A percentile compares a stretch with the other conserved stretches of the same genome.
phyloP scores from a whole-genome alignment of 2,888 invertebrate species.

The Notodromas monacha region DNA sequence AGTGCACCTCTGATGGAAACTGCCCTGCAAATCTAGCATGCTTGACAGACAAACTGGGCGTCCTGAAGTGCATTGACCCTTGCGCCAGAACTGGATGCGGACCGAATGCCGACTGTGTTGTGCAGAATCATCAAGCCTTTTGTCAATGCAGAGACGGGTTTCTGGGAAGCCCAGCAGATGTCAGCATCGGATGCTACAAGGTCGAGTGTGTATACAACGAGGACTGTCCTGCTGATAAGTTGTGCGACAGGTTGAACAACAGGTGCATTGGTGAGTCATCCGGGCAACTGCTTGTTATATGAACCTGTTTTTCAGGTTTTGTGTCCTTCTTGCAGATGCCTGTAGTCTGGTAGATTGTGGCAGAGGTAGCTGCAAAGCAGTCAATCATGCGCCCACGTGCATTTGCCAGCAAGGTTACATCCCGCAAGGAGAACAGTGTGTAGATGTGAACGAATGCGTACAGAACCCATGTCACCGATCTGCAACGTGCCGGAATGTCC shows the following conservation, averaged over 20 bases:
- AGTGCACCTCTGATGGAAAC: conserved; percentile 35
- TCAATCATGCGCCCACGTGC: conserved; percentile 35
- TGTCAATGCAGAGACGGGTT: conserved; percentile 43
- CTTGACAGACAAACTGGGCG: conserved; percentile 14
- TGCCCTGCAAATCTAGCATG: conserved; percentile 44
- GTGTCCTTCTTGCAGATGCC: conserved; percentile 27
- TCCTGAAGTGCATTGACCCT: conserved; percentile 37
- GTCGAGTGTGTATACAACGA: conserved; percentile 47
- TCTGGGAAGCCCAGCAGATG: conserved; percentile 27
- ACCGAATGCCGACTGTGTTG: conserved; percentile 35
- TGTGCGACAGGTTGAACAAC: conserved; percentile 30
- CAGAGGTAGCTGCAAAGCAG: conserved; percentile 38
- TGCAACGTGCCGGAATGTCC: conserved; percentile 39
- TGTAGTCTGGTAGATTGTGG: conserved; percentile 44
- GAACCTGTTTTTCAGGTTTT: background rate
- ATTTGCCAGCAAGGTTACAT: conserved; percentile 39
- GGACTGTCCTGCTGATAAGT: conserved; percentile 38
- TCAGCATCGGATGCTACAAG: conserved; percentile 45
- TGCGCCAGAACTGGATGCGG: conserved; percentile 39
- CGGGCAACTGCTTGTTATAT: conserved; percentile 18
- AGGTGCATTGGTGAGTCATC: conserved; percentile 29
- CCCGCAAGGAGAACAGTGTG: conserved; percentile 27
- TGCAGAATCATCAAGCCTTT: conserved; percentile 31
- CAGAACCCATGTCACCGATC: conserved; percentile 41
- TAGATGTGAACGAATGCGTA: conserved; percentile 45